These are phyloP conservation scores for Pseudoatta argentina DNA, from an alignment of 1,140 invertebrate genomes.

Conservation along the genomic window DNA sequence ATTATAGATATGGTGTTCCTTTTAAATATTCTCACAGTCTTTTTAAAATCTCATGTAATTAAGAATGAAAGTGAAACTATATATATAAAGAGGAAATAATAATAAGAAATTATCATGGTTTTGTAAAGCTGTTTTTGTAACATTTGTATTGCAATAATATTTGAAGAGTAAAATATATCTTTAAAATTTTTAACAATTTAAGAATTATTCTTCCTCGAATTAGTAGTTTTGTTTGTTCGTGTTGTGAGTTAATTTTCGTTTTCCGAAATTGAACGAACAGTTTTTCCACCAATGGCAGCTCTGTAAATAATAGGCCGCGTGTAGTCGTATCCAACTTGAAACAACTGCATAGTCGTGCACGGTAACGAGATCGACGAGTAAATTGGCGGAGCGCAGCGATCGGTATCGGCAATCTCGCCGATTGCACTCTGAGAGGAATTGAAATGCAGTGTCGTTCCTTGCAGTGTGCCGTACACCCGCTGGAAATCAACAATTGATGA, in stretches of 20 bases:
- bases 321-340: conserved; percentile 26
- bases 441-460: conserved; percentile 56
- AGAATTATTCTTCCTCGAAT: too few relatives aligned
- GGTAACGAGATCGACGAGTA: conserved; percentile 57
- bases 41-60: background rate
- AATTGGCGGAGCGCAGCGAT: conserved; percentile 65
- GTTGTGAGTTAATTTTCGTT: conserved; percentile 15
- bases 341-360: conserved; percentile 24
- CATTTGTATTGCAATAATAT: background rate
- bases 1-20: background rate
- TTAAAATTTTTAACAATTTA: background rate
- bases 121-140: background rate
- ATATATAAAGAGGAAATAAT: background rate
- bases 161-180: too few relatives aligned
- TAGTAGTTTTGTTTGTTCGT: background rate
- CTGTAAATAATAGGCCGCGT: conserved; percentile 33
- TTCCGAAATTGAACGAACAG: conserved; percentile 19
- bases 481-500: conserved; percentile 52
- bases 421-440: conserved; percentile 57
- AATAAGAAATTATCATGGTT: background rate
- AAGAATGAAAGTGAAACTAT: background rate
- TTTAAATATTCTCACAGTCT: background rate
- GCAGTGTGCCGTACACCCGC: conserved; percentile 20
- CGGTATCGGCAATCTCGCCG: conserved; percentile 68
- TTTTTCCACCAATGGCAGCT: conserved; percentile 3